phyloP scores from a whole-genome alignment of 2,113 vertebrate species.

The Hylia prasina region DNA sequence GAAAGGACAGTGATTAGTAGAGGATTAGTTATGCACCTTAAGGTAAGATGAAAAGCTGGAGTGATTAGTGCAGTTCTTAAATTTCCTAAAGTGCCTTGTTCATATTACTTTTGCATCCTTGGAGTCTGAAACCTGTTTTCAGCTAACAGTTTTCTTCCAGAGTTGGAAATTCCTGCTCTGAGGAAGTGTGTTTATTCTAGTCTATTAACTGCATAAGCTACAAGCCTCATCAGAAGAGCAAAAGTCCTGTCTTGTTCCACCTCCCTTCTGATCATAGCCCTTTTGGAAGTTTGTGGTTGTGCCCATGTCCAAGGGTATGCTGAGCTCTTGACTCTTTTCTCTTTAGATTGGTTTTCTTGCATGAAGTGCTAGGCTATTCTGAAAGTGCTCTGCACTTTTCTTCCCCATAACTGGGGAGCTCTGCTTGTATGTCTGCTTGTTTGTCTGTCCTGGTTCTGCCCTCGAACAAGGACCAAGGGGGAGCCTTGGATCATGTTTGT shows the following conservation, averaged over 20 bases:
- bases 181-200: not conserved
- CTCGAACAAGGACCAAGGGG: not conserved
- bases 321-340: not conserved
- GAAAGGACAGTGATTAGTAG: not conserved
- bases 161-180: not conserved
- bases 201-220: not conserved
- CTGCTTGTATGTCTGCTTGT: not conserved
- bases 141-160: not conserved
- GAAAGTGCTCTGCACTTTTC: not conserved
- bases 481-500: fast-evolving
- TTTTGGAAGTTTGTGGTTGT: not conserved
- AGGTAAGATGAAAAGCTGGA: not conserved
- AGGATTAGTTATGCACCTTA: not conserved
- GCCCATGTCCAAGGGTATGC: fast-evolving
- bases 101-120: not conserved
- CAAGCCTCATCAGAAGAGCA: not conserved
- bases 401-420: not conserved
- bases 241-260: not conserved
- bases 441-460: not conserved
- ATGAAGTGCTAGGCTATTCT: not conserved
- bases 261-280: not conserved
- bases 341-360: not conserved
- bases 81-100: not conserved
- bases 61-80: not conserved
- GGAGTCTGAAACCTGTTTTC: not conserved